Base-by-base conservation (phyloP, 2,888 invertebrate species). In the Teleiodes luculella region DNA sequence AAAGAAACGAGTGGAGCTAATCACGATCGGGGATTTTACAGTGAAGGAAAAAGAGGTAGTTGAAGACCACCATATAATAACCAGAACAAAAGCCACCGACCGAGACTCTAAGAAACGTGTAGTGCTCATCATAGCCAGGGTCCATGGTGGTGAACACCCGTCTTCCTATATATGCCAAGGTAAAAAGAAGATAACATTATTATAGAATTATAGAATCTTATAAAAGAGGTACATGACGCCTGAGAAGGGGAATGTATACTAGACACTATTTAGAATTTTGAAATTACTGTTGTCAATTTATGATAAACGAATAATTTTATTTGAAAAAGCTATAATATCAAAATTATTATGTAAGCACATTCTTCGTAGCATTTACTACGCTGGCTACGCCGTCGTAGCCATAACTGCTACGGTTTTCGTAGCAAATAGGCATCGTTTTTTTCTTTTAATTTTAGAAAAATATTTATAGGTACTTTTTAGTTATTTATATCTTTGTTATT, bases 121-220 rank as follows among this genome's bases (percentile, higher is more conserved):
- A 6, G 95, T 99, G 28, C 94, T 97, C 30, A 93, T 99, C 49
- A 91, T 98, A 62, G 95, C 96, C 6, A 91, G 99, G 63, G 92
- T 95, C 14, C 98, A 99, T 83, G 97, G 98, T 0, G 98, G 98
- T 3, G 98, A 98, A 80, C 94, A 97, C 0, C 98, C 98, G 0
- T 92, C 97, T 1, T 98, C 98, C 11, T 98, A 93, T 86, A 95
- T 98, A 39, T 97, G 98, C 78, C 98, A 99, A 93, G 96, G 94
- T 94, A 13, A n/a, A n/a, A n/a, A n/a, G n/a, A n/a, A n/a, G n/a
- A n/a, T n/a, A n/a, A n/a, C n/a, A n/a, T n/a, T n/a, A n/a, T n/a
- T n/a, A n/a, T n/a, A n/a, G n/a, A n/a, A n/a, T n/a, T n/a, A n/a
- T n/a, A n/a, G n/a, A n/a, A n/a, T n/a, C n/a, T n/a, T n/a, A n/a